These are phyloP conservation scores for Virgularia gustaviana DNA, from an alignment of 92 coral and sea anemone genomes.

Conservation along the genomic window DNA sequence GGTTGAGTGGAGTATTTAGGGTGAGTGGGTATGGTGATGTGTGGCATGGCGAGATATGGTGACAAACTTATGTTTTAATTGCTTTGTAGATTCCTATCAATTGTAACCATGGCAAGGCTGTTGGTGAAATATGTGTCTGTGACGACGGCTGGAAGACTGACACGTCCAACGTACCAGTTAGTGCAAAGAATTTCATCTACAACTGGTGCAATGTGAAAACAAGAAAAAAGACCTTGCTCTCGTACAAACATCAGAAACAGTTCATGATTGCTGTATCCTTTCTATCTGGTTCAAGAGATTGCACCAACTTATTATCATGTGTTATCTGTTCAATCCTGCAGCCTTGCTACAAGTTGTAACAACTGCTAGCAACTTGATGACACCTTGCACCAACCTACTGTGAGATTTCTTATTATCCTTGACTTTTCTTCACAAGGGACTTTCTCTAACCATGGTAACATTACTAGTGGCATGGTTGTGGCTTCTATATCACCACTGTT, in stretches of 20 bases:
- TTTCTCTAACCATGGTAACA: constrained; percentile 67
- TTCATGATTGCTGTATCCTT: constrained; percentile 40
- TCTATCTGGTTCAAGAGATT: not conserved
- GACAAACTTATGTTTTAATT: too few relatives aligned
- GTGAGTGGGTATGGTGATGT: too few relatives aligned
- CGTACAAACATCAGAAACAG: constrained; percentile 33
- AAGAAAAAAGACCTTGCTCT: constrained; percentile 31
- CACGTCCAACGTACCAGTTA: constrained; percentile 70
- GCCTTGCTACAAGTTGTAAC: not conserved
- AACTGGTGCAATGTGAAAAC: constrained; percentile 41
- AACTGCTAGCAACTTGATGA: constrained; percentile 1
- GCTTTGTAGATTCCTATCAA: constrained; percentile 72
- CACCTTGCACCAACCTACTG: constrained; percentile 28
- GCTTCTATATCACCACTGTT: constrained; percentile 67
- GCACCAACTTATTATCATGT: not conserved
- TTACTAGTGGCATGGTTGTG: constrained; percentile 77
- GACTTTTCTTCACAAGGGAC: constrained; percentile 54
- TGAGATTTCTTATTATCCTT: constrained; percentile 5
- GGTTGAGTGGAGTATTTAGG: too few relatives aligned
- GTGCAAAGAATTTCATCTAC: constrained; percentile 62
- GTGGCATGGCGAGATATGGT: too few relatives aligned
- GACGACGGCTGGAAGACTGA: constrained; percentile 95
- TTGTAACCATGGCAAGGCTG: constrained; percentile 86
- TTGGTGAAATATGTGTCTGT: constrained; percentile 89
- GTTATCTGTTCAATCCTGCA: not conserved